Evolutionary conservation across 2,113 vertebrate species (phyloP), one percentile per base, ranked within the genome.

Genomic region (Oncorhynchus keta): DNA sequence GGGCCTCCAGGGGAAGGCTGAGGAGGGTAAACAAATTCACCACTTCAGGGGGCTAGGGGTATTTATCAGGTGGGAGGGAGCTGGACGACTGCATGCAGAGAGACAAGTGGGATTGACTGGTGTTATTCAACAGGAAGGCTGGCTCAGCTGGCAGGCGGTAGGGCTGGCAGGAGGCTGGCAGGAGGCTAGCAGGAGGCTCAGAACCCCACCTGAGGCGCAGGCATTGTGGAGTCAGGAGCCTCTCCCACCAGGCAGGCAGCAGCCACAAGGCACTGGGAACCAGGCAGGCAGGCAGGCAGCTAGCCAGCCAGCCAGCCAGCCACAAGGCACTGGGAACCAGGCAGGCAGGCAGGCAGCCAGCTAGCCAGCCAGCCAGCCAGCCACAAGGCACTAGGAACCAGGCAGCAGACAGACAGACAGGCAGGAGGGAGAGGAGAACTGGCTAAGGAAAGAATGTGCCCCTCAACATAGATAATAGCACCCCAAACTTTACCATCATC

Each of bases 51-150:
- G 84, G 81, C 88, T 87, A 80, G 81, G 79, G 84, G 81, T 84
- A 82, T 90, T 89, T 94, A 92, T 94, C 93, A 90, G 92, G 92
- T 90, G 87, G 90, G 86, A 81, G 83, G 92, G 92, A 87, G 87
- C 89, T 92, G 91, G 92, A 91, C 90, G 72, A 85, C 90, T 90
- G 88, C 93, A 92, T 76, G 88, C 83, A 67, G 91, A 81, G 92
- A 94, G 90, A 93, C 92, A 92, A 94, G 92, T 91, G 90, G 89
- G 90, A 88, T 89, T 90, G 90, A 92, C 89, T 91, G 85, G 83
- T 81, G 82, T 86, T 90, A 90, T 92, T 93, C 92, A 91, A 84
- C 85, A 79, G 87, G 84, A 91, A 57, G 82, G 74, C 79, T 77
- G 83, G 72, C 78, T 48, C 76, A 16, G 71, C 75, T 70, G 71